Evolutionary conservation across 1,140 invertebrate genomes (phyloP), one percentile per base, ranked within the genome.

Genomic region (Zaprionus inermis): DNA sequence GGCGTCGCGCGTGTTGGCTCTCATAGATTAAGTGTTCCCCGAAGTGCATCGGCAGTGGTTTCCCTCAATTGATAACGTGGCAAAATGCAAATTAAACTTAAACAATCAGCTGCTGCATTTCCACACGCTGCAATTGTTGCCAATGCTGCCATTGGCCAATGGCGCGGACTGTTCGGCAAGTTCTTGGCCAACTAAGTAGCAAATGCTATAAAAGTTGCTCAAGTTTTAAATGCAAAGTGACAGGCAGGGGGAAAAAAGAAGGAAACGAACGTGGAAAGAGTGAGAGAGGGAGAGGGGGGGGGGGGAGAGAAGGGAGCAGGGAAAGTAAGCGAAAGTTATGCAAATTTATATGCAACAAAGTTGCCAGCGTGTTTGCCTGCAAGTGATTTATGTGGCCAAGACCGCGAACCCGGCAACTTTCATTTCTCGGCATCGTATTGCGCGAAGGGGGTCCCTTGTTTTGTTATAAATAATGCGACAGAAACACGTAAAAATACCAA

Each of bases 281-380:
- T 58, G 38, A 24, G n/a, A 24, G 5, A 12, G 30, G 11, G 9
- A n/a, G 6, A 46, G n/a, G 3, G 36, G 10, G 18, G 12, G 28
- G 16, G 44, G 32, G 22, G 44, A 38, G 34, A 20, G 18, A 49
- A 61, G 57, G 66, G n/a, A 3, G 44, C n/a, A 57, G 64, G 32
- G 12, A 32, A 56, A 65, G 54, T 32, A 28, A 57, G 46, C 59
- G 55, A 89, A 80, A 84, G 77, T 88, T 88, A 88, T 88, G 83
- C 84, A 88, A 89, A 89, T 88, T 80, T 83, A 72, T 56, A 76
- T 84, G 84, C 84, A 88, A 78, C 80, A 88, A 81, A 88, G 84
- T 89, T 89, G 80, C 54, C 56, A 57, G 74, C 71, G 79, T 82
- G 74, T 72, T 78, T 85, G 81, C 81, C 75, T 88, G 80, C 84